Percentiles rank a stretch among this genome's conserved stretches.
Conservation (phyloP, 2,888 invertebrate species). For the Caenorhabditis sp. region DNA sequence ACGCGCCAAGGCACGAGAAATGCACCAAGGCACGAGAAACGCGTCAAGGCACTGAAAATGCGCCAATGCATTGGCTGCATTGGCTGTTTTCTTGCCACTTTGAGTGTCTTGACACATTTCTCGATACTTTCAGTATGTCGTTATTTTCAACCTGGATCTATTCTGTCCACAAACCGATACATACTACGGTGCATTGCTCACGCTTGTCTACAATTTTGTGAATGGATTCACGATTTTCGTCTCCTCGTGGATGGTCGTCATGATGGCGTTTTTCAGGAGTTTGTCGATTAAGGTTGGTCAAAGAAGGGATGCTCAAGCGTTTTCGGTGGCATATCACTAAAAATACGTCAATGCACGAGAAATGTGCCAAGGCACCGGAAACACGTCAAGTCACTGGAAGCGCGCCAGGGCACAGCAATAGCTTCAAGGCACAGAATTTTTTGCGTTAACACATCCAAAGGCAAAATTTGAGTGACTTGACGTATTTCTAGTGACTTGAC, state of each 20-base stretch:
- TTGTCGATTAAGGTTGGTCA: slow-evolving; percentile 10
- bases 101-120: neutral
- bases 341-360: no score
- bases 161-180: neutral
- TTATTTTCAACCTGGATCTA: neutral
- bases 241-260: slow-evolving; percentile 1
- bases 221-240: neutral
- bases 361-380: no score
- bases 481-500: no score
- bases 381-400: no score
- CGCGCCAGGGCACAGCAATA: no score
- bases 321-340: neutral
- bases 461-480: no score
- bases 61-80: no score
- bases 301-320: neutral
- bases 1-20: neutral
- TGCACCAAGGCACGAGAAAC: no score
- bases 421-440: no score
- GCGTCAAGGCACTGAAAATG: no score
- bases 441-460: no score
- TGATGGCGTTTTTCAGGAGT: slow-evolving; percentile 13
- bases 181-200: neutral
- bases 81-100: no score
- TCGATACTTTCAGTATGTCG: neutral
- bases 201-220: neutral